phyloP scores from a whole-genome alignment of 2,888 invertebrate species.

The Neoascia interrupta region DNA sequence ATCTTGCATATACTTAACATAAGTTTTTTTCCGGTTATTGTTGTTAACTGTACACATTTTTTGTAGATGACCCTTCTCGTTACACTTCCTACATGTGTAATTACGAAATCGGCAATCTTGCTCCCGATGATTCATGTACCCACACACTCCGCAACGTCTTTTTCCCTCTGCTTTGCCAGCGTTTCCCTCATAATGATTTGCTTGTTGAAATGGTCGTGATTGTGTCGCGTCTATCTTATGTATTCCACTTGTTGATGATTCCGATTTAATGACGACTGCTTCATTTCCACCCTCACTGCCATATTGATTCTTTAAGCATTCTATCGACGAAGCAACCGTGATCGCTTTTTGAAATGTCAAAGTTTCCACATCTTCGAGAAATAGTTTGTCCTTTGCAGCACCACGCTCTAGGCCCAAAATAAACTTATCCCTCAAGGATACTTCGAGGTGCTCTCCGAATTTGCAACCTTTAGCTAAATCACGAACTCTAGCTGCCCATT shows the following conservation, averaged over 20 bases:
- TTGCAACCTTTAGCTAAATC: conserved; percentile 33
- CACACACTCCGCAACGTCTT: conserved; percentile 39
- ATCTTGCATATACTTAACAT: too few relatives aligned
- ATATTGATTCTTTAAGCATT: conserved; percentile 44
- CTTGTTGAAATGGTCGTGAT: not conserved
- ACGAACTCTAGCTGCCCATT: conserved; percentile 60
- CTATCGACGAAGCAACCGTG: conserved; percentile 42
- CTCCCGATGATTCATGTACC: conserved; percentile 36
- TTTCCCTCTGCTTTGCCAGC: not conserved
- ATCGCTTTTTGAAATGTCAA: conserved; percentile 37
- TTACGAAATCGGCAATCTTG: conserved; percentile 38
- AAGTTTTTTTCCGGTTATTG: too few relatives aligned
- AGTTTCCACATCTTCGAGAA: conserved; percentile 45
- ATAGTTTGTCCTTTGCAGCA: conserved; percentile 54
- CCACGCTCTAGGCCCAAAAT: conserved; percentile 42
- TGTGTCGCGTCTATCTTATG: not conserved
- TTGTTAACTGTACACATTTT: conserved; percentile 56
- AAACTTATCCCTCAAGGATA: conserved; percentile 42
- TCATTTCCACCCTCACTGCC: too few relatives aligned
- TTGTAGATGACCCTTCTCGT: conserved; percentile 55
- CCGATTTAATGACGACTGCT: not conserved
- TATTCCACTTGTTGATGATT: not conserved
- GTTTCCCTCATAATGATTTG: not conserved
- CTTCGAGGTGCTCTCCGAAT: conserved; percentile 12
- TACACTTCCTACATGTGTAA: conserved; percentile 49